Base-by-base conservation (phyloP, 2,113 vertebrate genomes). In the Odobenus rosmarus region DNA sequence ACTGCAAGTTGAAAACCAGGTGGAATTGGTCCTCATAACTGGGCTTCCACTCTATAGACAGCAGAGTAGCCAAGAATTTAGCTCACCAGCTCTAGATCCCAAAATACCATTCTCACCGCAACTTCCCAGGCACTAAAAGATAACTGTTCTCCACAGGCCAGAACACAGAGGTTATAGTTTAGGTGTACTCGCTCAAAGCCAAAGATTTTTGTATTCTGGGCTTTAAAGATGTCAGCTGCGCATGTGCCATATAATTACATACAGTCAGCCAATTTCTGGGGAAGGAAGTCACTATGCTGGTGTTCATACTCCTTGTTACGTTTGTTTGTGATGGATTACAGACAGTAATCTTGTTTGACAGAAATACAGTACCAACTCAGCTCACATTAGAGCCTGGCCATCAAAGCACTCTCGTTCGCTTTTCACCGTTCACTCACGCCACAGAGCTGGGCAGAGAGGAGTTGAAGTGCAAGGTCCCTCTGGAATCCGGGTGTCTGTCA, bases 201-300 rank as follows among this genome's bases (percentile, higher is more conserved):
- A 88, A 86, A 7, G 55, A 31, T 49, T 86, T 93, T 93, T 85
- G 46, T 21, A 88, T 51, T 90, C 81, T 71, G 36, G n/a, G 31
- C 64, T 61, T 95, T 95, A 86, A 96, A 96, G 69, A 77, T 61
- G 59, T 57, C 23, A 31, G 69, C 55, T 36, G 55, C 31, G 28
- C 26, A 51, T 12, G 57, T 67, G 19, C 77, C 61, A 86, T 15
- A 80, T 53, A 57, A 55, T 55, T 92, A 42, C 88, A 88, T 57
- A 72, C 57, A 67, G 91, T 77, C 89, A 82, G 88, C 59, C 72
- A 88, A 76, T 88, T 82, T 91, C 92, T 93, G 67, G 74, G 64
- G 55, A 92, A 96, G 83, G 62, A 92, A 96, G 94, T 74, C 74
- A 95, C 97, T 64, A 87, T 81, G 92, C 61, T 36, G 82, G 62